Evolutionary conservation across 2,113 vertebrate genomes (phyloP).

Genomic region (Alouatta palliata): DNA sequence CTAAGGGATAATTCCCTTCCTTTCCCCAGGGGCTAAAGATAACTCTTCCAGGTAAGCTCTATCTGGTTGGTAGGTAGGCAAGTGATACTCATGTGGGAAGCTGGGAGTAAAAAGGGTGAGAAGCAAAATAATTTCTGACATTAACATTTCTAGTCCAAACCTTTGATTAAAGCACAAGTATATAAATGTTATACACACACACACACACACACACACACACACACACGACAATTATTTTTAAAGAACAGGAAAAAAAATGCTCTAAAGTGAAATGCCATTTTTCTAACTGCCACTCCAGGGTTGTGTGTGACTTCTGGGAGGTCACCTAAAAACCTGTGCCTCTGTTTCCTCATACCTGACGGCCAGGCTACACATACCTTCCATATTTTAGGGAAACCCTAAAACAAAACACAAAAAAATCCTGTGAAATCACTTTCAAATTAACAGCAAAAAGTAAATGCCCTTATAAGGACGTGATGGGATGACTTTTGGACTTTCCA

Average conservation of each 20-base stretch:
- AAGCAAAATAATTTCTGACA: neutral
- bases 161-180: neutral
- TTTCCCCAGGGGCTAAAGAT: neutral
- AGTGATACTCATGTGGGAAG: neutral
- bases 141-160: neutral
- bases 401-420: neutral
- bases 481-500: neutral
- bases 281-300: neutral
- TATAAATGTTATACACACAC: too few relatives aligned
- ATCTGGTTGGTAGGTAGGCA: neutral
- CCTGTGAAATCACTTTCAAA: neutral
- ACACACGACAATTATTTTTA: neutral
- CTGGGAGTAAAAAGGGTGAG: neutral
- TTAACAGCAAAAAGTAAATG: neutral
- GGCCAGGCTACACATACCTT: neutral
- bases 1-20: neutral
- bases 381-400: neutral
- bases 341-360: neutral
- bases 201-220: too few relatives aligned
- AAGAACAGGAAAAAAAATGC: neutral
- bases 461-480: neutral
- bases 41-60: neutral
- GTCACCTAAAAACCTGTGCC: neutral
- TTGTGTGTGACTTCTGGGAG: neutral
- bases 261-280: neutral